phyloP scores from a whole-genome alignment of 2,797 vertebrate genomes.

The Siniperca scherzeri region DNA sequence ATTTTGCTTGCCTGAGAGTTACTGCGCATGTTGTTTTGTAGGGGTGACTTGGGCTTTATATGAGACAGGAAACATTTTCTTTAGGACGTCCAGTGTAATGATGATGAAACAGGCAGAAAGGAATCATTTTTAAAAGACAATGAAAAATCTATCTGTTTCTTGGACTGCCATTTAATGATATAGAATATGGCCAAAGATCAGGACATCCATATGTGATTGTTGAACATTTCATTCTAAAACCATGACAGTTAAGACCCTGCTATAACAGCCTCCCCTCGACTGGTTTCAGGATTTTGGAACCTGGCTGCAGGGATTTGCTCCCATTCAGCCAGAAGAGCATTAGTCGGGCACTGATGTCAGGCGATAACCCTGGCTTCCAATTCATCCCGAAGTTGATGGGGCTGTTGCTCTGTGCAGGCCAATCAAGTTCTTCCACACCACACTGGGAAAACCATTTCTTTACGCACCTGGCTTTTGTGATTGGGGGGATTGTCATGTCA shows the following conservation, averaged over 20 bases:
- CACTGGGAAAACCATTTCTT: neutral
- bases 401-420: neutral
- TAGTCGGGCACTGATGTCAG: neutral
- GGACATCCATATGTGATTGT: neutral
- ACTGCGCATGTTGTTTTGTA: neutral
- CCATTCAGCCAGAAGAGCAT: neutral
- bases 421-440: neutral
- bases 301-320: neutral
- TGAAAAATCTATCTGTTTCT: neutral
- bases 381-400: neutral
- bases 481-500: neutral
- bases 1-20: neutral
- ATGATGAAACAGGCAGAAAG: neutral
- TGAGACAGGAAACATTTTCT: conserved; percentile 11
- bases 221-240: neutral
- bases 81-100: neutral
- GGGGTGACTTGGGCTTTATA: neutral
- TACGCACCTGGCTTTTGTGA: neutral
- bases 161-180: neutral
- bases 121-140: neutral
- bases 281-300: neutral
- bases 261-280: neutral
- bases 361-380: neutral
- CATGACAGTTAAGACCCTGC: neutral
- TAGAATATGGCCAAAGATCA: neutral